Conservation (phyloP, 2,113 vertebrate species). For the Illadopsis cleaveri region DNA sequence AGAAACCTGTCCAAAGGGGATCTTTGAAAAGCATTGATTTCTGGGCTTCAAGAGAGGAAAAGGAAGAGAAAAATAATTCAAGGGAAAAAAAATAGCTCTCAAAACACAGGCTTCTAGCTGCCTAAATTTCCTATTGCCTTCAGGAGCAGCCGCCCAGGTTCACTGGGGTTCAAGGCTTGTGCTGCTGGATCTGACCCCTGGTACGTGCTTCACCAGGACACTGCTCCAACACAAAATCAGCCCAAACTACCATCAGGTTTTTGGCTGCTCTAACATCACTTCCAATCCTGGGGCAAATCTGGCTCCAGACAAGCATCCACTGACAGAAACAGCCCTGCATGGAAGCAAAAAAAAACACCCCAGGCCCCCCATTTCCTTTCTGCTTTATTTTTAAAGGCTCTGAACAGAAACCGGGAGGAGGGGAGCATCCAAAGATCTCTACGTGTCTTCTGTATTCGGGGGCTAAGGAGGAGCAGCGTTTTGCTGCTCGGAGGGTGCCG, state of each 20-base stretch:
- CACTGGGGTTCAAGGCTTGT: background rate
- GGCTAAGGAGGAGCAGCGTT: background rate
- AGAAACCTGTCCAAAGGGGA: background rate
- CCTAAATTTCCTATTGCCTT: background rate
- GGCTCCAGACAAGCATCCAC: background rate
- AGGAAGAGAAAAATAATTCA: conserved; percentile 2
- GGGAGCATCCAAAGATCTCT: background rate
- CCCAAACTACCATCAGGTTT: background rate
- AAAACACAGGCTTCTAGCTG: background rate
- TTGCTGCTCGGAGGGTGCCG: background rate
- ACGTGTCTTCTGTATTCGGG: background rate
- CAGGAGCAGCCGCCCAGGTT: background rate
- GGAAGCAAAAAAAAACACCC: background rate
- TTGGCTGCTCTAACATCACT: fast-evolving
- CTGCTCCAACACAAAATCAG: background rate
- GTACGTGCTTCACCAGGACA: fast-evolving
- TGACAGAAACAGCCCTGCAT: fast-evolving
- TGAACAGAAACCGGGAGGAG: background rate
- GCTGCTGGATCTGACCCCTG: background rate
- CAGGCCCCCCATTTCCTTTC: background rate
- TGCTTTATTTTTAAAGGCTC: background rate
- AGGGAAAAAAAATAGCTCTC: conserved; percentile 16
- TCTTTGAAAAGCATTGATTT: conserved; percentile 52
- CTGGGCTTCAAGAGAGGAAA: conserved; percentile 15
- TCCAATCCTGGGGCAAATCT: background rate